Percentiles rank a stretch among this genome's conserved stretches.
Evolutionary conservation across 2,888 invertebrate genomes (phyloP).

Genomic region (Nephrotoma guestfalica): DNA sequence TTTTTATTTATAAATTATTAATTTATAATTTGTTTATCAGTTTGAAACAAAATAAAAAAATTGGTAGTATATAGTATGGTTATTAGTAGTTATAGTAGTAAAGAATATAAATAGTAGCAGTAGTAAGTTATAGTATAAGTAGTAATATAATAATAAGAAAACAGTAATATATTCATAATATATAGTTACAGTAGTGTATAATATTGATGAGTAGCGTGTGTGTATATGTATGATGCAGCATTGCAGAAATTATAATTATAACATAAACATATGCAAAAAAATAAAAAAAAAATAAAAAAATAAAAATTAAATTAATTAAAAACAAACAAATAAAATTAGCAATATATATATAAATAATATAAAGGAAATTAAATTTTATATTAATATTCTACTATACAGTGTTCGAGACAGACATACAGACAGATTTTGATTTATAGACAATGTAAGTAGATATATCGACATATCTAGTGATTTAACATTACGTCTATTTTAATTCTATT

Average conservation of each 20-base stretch:
- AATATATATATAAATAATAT: neutral
- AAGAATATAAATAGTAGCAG: neutral
- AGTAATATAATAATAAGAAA: neutral
- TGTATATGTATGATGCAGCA: neutral
- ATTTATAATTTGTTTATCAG: neutral
- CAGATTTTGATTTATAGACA: neutral
- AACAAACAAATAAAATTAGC: neutral
- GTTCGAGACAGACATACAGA: neutral
- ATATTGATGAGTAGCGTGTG: neutral
- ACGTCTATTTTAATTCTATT: neutral
- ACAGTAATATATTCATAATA: neutral
- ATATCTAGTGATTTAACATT: neutral
- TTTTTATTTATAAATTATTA: neutral
- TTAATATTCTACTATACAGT: neutral
- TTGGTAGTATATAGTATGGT: neutral
- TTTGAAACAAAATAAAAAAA: constrained; percentile 1
- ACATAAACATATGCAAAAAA: neutral
- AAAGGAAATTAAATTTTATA: neutral
- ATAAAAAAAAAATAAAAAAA: neutral
- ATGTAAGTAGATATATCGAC: neutral
- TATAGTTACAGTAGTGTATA: neutral
- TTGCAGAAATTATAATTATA: neutral
- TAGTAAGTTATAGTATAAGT: neutral
- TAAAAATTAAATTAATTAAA: neutral
- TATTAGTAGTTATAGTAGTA: neutral